Evolutionary conservation across 2,113 vertebrate genomes (phyloP).

Genomic region (Phocoena sinus): DNA sequence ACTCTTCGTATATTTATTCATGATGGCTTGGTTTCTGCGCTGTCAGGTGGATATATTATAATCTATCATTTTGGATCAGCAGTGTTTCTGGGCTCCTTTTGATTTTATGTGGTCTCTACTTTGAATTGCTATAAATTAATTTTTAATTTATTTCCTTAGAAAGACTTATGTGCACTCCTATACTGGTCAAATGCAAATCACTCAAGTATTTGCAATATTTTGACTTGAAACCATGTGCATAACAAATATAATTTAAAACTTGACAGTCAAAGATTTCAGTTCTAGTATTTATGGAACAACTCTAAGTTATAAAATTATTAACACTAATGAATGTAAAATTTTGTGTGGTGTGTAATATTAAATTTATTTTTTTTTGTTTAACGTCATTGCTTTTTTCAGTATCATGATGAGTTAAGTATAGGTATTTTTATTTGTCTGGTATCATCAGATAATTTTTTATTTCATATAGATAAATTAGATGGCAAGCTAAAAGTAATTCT

Average conservation of each 20-base stretch:
- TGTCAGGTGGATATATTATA: constrained; percentile 14
- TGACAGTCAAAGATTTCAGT: not conserved
- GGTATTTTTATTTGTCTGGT: not conserved
- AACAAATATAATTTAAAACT: not conserved
- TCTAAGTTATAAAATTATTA: not conserved
- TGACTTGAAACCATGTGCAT: not conserved
- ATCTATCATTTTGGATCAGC: constrained; percentile 12
- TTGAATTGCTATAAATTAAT: constrained; percentile 25
- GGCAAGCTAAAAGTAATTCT: not conserved
- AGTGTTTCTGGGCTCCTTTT: not conserved
- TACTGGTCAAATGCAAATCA: not conserved
- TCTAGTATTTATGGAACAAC: not conserved
- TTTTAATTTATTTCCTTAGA: constrained; percentile 26
- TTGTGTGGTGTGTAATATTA: not conserved
- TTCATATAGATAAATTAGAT: not conserved
- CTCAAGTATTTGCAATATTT: not conserved
- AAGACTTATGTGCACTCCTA: not conserved
- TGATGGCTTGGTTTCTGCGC: not conserved
- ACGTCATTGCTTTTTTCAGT: not conserved
- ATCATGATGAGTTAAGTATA: not conserved
- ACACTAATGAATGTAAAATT: not conserved
- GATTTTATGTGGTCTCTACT: constrained; percentile 11
- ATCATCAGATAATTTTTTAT: not conserved
- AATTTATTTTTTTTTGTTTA: not conserved
- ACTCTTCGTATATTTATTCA: constrained; percentile 26